Evolutionary conservation across 2,113 vertebrate genomes (phyloP), one percentile per base, ranked within the genome.

Genomic region (Nothocercus julius): DNA sequence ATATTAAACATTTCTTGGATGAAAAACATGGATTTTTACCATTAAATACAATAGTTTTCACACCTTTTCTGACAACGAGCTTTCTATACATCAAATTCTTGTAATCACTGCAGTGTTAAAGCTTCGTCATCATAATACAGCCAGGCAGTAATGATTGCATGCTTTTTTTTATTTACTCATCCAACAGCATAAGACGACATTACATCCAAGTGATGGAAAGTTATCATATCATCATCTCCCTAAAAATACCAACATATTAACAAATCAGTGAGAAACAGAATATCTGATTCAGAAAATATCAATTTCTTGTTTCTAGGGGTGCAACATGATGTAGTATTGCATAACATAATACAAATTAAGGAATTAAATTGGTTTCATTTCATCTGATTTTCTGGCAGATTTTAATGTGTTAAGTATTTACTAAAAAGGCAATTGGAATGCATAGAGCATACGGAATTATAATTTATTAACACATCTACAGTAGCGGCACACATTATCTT

Each of bases 391-490:
- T 82, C 97, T 97, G 96, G 95, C 96, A 96, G 92, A 34, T 63
- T 91, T 96, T 77, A 96, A 93, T 83, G 90, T 93, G 91, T 92
- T 85, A 95, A 96, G 95, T 96, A 96, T 97, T 97, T 97, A 96
- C 95, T 97, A 97, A 97, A 91, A 88, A 97, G 94, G 96, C 77
- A 58, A 97, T 97, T 97, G 92, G 96, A 87, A 97, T 97, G 97
- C 96, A 91, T 21, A 78, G 62, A 59, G 96, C 96, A 93, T 73
- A 27, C 88, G 25, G 95, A 95, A 97, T 97, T 95, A 94, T 68
- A 85, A 96, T 97, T 97, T 96, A 97, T 97, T 97, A 97, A 96
- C 95, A 96, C 96, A 97, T 97, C 85, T n/a, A 78, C 92, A 97
- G 95, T 92, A 91, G 92, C 67, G 89, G 96, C 97, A 97, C 96